Percentiles rank a stretch among this genome's conserved stretches.
Evolutionary conservation across 2,888 invertebrate species (phyloP).

Genomic region (Drosophila birchii): DNA sequence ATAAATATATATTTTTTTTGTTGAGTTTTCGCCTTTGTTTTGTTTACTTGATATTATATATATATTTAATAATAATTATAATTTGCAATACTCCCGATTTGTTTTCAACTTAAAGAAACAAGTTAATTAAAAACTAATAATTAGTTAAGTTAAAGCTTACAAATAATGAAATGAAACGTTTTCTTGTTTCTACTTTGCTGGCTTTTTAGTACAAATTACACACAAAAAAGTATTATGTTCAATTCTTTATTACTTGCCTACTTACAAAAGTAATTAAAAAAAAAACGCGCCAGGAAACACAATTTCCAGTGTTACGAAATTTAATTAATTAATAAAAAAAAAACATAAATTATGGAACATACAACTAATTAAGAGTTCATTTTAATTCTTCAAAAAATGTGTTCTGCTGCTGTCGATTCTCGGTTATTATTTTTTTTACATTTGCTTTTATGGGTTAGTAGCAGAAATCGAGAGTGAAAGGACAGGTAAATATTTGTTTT

Average conservation of each 20-base stretch:
- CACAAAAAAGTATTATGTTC: slow-evolving; percentile 62
- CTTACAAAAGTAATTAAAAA: slow-evolving; percentile 54
- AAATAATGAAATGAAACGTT: slow-evolving; percentile 73
- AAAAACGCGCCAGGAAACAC: slow-evolving; percentile 24
- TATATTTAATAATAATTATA: slow-evolving; percentile 49
- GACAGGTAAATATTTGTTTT: slow-evolving; percentile 18
- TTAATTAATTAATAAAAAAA: slow-evolving; percentile 34
- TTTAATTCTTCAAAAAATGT: slow-evolving; percentile 38
- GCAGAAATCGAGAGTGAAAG: slow-evolving; percentile 28
- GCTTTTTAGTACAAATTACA: slow-evolving; percentile 51
- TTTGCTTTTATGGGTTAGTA: slow-evolving; percentile 39
- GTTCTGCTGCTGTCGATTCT: slow-evolving; percentile 9
- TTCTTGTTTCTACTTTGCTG: slow-evolving; percentile 50
- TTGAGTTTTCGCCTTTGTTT: slow-evolving; percentile 38
- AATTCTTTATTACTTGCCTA: slow-evolving; percentile 63
- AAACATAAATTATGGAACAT: slow-evolving; percentile 49
- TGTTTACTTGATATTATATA: slow-evolving; percentile 16
- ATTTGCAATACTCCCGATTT: slow-evolving; percentile 78
- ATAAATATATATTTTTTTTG: slow-evolving; percentile 47
- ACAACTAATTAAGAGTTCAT: slow-evolving; percentile 55
- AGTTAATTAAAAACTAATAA: slow-evolving; percentile 29
- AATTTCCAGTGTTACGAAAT: slow-evolving; percentile 4
- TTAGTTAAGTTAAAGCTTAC: slow-evolving; percentile 53
- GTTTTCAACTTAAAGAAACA: slow-evolving; percentile 56
- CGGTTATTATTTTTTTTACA: slow-evolving; percentile 49